A percentile compares a stretch with the other conserved stretches of the same genome.
phyloP scores from a whole-genome alignment of 2,797 vertebrate species.

The Nothura maculosa region DNA sequence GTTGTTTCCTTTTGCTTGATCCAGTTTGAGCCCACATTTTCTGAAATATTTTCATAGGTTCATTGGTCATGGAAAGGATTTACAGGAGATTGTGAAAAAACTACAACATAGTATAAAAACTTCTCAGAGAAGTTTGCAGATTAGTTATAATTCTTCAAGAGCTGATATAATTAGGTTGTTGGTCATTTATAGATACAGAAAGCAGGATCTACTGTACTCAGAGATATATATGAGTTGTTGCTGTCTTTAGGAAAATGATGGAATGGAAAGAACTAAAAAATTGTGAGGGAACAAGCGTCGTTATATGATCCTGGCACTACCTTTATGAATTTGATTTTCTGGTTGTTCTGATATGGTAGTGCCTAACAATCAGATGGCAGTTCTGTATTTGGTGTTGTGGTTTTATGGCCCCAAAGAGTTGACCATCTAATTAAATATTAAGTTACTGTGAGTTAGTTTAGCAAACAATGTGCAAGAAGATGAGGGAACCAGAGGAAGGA shows the following conservation, averaged over 20 bases:
- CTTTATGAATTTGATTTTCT: neutral
- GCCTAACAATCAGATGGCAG: neutral
- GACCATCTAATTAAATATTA: constrained; percentile 27
- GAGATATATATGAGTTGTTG: neutral
- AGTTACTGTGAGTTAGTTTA: neutral
- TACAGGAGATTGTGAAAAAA: neutral
- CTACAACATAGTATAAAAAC: neutral
- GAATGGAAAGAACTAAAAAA: neutral
- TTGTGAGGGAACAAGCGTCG: neutral
- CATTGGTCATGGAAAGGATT: neutral
- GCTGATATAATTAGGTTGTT: neutral
- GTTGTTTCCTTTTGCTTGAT: neutral
- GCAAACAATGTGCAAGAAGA: neutral
- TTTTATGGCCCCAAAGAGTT: neutral
- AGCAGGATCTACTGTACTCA: neutral
- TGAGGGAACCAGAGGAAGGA: neutral
- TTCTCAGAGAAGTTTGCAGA: neutral
- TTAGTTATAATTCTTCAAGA: neutral
- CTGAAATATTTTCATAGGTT: neutral
- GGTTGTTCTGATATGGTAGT: neutral
- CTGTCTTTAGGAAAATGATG: neutral
- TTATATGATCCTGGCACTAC: neutral
- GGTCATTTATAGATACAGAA: neutral
- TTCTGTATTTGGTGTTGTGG: neutral
- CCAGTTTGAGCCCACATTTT: neutral